Conservation (phyloP, 2,797 vertebrate genomes). For the Adrianichthys oophorus region DNA sequence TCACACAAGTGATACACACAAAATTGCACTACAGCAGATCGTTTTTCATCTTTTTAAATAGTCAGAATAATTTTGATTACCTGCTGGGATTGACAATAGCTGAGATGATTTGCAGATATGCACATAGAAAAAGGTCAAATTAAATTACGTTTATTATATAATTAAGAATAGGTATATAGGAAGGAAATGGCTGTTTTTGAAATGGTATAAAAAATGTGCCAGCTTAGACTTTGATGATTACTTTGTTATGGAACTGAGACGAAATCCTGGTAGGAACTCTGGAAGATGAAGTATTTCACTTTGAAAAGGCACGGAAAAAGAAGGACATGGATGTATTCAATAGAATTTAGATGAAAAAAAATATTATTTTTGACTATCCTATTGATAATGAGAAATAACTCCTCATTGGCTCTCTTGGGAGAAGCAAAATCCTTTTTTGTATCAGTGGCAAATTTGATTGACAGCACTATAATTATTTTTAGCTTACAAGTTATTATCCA, state of each 20-base stretch:
- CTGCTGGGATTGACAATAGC: conserved; percentile 25
- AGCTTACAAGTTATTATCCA: conserved; percentile 30
- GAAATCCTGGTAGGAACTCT: too few relatives aligned
- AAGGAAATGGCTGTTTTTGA: conserved; percentile 14
- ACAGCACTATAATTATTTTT: conserved; percentile 38
- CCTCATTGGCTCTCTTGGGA: conserved; percentile 39
- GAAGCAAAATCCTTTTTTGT: neutral
- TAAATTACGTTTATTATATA: conserved; percentile 21
- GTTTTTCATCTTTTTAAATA: conserved; percentile 55
- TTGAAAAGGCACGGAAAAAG: conserved; percentile 45
- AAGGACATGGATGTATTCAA: conserved; percentile 17
- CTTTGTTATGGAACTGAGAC: conserved; percentile 29
- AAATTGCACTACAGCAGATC: conserved; percentile 36
- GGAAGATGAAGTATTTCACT: conserved; percentile 34
- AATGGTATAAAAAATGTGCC: conserved; percentile 32
- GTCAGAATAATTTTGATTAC: conserved; percentile 50
- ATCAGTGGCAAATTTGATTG: conserved; percentile 44
- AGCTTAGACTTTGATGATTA: conserved; percentile 19
- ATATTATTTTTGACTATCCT: conserved; percentile 60
- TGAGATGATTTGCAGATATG: conserved; percentile 38
- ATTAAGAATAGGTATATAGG: conserved; percentile 24
- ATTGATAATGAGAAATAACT: conserved; percentile 49
- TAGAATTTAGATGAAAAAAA: conserved; percentile 29
- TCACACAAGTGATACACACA: conserved; percentile 38
- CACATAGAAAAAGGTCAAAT: conserved; percentile 16